A percentile compares a stretch with the other conserved stretches of the same genome.
Evolutionary conservation across 2,113 vertebrate genomes (phyloP).

Genomic region (Cebus imitator): DNA sequence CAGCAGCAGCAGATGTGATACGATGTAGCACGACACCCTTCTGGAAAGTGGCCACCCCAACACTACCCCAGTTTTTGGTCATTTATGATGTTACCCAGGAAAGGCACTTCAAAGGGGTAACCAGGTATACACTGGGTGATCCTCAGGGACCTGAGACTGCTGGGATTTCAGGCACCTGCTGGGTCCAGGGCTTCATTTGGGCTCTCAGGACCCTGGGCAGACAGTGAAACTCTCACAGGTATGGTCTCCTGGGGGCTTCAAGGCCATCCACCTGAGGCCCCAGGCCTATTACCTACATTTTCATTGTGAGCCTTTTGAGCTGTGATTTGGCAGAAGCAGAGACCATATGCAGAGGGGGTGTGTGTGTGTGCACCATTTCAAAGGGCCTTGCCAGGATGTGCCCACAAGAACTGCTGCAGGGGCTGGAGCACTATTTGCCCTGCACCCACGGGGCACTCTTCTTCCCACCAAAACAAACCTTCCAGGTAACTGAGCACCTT

Average conservation of each 20-base stretch:
- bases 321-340: not conserved
- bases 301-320: rapidly evolving
- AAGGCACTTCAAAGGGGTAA: not conserved
- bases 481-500: not conserved
- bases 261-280: not conserved
- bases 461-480: not conserved
- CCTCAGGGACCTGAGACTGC: no score
- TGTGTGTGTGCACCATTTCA: not conserved
- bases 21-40: rapidly evolving
- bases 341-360: not conserved
- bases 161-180: not conserved
- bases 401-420: not conserved
- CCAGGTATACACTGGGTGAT: not conserved
- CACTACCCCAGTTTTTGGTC: rapidly evolving
- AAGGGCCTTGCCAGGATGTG: not conserved
- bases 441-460: not conserved
- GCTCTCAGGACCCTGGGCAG: not conserved
- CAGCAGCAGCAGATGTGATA: not conserved
- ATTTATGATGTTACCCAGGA: not conserved
- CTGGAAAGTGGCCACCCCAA: not conserved
- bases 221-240: not conserved
- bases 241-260: not conserved
- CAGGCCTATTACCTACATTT: not conserved
- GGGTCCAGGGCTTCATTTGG: not conserved
- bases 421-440: rapidly evolving